Evolutionary conservation across 1,140 invertebrate species (phyloP).

Genomic region (Zaprionus capensis): DNA sequence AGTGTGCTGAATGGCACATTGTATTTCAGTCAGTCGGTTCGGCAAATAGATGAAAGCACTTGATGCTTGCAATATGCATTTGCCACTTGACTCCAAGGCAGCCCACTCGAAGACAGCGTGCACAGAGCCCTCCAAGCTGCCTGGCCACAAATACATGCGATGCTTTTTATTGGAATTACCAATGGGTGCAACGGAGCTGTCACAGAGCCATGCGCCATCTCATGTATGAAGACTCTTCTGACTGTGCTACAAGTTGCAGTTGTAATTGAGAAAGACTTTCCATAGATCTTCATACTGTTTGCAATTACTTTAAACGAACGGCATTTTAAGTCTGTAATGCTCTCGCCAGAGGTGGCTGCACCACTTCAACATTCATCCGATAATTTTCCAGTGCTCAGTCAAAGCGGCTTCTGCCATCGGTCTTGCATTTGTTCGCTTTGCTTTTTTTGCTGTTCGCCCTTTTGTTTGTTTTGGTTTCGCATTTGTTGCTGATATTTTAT

Average conservation of each 20-base stretch:
- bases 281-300: neutral
- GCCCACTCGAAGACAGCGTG: slow-evolving; percentile 36
- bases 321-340: neutral
- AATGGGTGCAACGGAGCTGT: neutral
- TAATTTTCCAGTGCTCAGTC: neutral
- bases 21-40: slow-evolving; percentile 29
- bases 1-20: slow-evolving; percentile 37
- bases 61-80: slow-evolving; percentile 73
- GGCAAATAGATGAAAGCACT: slow-evolving; percentile 57
- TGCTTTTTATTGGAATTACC: slow-evolving; percentile 8
- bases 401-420: slow-evolving; percentile 21
- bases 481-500: slow-evolving; percentile 80
- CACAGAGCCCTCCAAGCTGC: slow-evolving; percentile 5
- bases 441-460: slow-evolving; percentile 12
- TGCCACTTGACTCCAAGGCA: slow-evolving; percentile 56
- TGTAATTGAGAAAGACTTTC: neutral
- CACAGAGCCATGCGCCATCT: neutral
- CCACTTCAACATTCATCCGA: neutral
- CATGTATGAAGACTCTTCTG: neutral
- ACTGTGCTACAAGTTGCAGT: neutral
- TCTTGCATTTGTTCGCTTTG: slow-evolving; percentile 52
- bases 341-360: neutral
- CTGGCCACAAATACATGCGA: slow-evolving; percentile 1
- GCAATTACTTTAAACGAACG: neutral
- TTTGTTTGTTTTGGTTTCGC: slow-evolving; percentile 55